Conservation (phyloP, 2,797 vertebrate genomes). For the Arnoldichthys spilopterus region DNA sequence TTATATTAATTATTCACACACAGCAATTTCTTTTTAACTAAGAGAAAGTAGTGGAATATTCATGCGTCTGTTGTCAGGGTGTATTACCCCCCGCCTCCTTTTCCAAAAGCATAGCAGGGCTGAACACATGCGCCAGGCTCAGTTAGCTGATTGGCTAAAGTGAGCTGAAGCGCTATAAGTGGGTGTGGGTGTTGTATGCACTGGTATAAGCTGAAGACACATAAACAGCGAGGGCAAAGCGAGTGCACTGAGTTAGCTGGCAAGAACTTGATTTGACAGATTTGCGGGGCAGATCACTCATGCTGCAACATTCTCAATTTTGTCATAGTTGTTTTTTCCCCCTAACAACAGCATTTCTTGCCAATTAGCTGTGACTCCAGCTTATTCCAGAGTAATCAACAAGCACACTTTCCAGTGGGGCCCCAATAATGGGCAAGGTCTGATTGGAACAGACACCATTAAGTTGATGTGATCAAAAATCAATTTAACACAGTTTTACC, state of each 20-base stretch:
- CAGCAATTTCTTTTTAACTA: background rate
- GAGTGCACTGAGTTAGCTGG: background rate
- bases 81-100: background rate
- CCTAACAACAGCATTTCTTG: slow-evolving; percentile 6
- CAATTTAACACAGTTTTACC: background rate
- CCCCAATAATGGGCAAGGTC: slow-evolving; percentile 4
- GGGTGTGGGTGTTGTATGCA: slow-evolving; percentile 25
- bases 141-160: slow-evolving; percentile 66
- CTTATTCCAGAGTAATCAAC: slow-evolving; percentile 43
- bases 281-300: background rate
- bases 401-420: slow-evolving; percentile 7
- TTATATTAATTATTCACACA: background rate
- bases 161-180: slow-evolving; percentile 21
- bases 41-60: background rate
- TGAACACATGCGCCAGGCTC: slow-evolving; percentile 70
- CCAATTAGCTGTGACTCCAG: slow-evolving; percentile 28
- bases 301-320: background rate
- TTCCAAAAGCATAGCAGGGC: slow-evolving; percentile 63
- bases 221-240: slow-evolving; percentile 5
- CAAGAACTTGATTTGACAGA: background rate
- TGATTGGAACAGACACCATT: slow-evolving; percentile 42
- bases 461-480: background rate
- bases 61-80: background rate
- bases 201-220: slow-evolving; percentile 45
- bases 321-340: background rate